Evolutionary conservation across 1,140 invertebrate genomes (phyloP), one percentile per base, ranked within the genome.

Genomic region (Drosophila obscura): DNA sequence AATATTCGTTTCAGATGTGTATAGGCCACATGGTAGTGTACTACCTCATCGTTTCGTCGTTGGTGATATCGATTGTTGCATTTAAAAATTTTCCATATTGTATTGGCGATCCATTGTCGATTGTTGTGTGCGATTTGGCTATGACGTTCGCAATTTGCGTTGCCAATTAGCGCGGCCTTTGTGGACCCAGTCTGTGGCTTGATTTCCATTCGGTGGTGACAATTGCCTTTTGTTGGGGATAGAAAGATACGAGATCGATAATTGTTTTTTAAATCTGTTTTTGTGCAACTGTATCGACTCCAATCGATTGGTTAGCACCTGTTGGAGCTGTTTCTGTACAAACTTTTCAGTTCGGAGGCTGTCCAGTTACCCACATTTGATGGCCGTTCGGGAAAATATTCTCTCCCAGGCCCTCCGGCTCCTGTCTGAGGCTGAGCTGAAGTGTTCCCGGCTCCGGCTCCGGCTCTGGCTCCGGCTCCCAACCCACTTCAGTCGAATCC

Each of bases 41-140:
- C 51, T 9, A 8, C 46, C n/a, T 46, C 51, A 53, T 69, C 39
- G 60, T 51, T 69, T 73, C 31, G 45, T 61, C 50, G 72, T 80
- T 84, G 73, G 46, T 74, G 50, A 59, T 63, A 41, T 57, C 67
- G 63, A 82, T 75, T 77, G 60, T 53, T 79, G 76, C 65, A 19
- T 64, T 74, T 80, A 77, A 69, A 87, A 85, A 85, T 87, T 85
- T 85, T 87, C 82, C 82, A 85, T 85, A 74, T 87, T 84, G 64
- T 74, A 58, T 69, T 62, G 53, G 63, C 41, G 49, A 52, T 52
- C 45, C 49, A 62, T 51, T 39, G 35, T 13, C 11, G 11, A 39
- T 39, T 11, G 45, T 52, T 31, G 55, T 62, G 39, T n/a, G 24
- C 19, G 28, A 52, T 39, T 49, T 45, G 48, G 48, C 58, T 65